Evolutionary conservation across 2,888 invertebrate species (phyloP).

Genomic region (Cepaea hortensis): DNA sequence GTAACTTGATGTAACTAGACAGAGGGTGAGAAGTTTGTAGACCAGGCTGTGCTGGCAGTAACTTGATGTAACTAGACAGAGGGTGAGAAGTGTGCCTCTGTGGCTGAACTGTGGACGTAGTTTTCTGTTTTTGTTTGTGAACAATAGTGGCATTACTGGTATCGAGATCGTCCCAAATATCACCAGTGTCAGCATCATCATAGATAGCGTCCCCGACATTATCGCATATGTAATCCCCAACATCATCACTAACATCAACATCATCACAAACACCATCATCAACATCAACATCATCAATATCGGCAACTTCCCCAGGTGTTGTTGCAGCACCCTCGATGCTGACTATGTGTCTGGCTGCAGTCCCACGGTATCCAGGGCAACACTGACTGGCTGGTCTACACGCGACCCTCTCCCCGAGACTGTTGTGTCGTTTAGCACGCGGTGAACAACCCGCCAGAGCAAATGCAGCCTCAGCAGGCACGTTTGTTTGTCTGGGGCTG

Average conservation of each 20-base stretch:
- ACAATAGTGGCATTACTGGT: not conserved
- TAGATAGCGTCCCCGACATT: not conserved
- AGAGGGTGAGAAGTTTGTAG: not conserved
- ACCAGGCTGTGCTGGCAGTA: not conserved
- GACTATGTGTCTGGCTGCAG: not conserved
- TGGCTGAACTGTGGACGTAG: not conserved
- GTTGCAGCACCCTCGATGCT: too few species aligned
- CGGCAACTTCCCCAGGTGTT: too few species aligned
- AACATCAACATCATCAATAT: too few species aligned
- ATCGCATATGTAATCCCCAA: not conserved
- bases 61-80: not conserved
- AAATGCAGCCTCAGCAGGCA: not conserved
- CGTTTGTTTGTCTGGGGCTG: slow-evolving; percentile 21
- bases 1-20: not conserved
- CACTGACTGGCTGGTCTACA: too few species aligned
- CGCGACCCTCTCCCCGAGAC: not conserved
- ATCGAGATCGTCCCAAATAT: not conserved
- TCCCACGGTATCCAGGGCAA: too few species aligned
- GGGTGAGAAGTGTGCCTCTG: not conserved
- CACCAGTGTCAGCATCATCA: not conserved
- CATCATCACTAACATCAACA: not conserved
- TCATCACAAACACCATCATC: not conserved
- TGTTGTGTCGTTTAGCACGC: not conserved
- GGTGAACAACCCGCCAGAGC: too few species aligned
- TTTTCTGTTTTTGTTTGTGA: not conserved